Base-by-base conservation (phyloP, 2,797 vertebrate species). In the Buphagus erythrorhynchus region DNA sequence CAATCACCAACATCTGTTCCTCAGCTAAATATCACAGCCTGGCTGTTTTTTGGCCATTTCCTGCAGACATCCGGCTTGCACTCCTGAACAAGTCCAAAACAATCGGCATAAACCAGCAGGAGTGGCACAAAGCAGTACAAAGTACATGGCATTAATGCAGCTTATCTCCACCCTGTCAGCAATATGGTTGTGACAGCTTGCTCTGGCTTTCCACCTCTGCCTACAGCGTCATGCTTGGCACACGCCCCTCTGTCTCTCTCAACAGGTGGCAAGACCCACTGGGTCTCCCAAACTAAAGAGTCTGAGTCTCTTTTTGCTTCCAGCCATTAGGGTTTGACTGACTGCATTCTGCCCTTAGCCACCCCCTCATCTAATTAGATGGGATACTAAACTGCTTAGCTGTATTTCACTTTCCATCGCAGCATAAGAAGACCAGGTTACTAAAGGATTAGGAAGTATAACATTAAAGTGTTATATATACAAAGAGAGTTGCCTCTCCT, bases 341-440 rank as follows among this genome's bases (percentile, higher is more conserved):
- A 61, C 18, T 42, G 48, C 52, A 69, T 38, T 48, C 66, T 88
- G 92, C 66, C 79, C 71, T 84, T 29, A 92, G 88, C 57, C 63
- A 75, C 51, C 19, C 17, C 69, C 59, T 90, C 83, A 55, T 76
- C 85, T 95, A 81, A 94, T 95, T 8, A 94, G 76, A 84, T 33
- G 91, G 91, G 71, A 96, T 88, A 25, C 82, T 95, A 94, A 96
- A 92, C 91, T 88, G 91, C 90, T 95, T 96, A 95, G 85, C 59
- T 24, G 82, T 92, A 88, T 88, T 94, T 96, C 93, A 96, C 95
- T 96, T 95, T 95, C 93, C 92, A 88, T 36, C 13, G 0, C 20
- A 12, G 87, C 31, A 4, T 71, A 92, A 89, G 69, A 88, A 94
- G 76, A 35, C 79, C 89, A 83, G 81, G 86, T 88, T 94, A 92